Evolutionary conservation across 1,140 invertebrate genomes (phyloP), one percentile per base, ranked within the genome.

Genomic region (Hypsibius dujardini): DNA sequence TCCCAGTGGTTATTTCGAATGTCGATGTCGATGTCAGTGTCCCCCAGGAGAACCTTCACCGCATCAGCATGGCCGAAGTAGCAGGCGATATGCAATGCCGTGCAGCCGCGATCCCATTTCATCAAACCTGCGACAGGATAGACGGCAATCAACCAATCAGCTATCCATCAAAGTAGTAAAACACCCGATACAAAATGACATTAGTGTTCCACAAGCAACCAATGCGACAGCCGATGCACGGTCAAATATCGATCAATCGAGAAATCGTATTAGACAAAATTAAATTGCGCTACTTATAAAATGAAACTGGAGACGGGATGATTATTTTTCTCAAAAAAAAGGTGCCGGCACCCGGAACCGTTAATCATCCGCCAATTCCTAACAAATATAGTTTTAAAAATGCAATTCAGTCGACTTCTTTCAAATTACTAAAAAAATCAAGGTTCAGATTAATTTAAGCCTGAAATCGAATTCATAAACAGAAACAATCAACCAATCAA

Each of bases 71-170:
- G 82, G 2, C 82, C 82, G 79, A 83, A 83, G 74, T 83, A 83
- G 46, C 77, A 77, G 14, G 82, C 79, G 46, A 83, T 72, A 75
- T 83, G 82, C 28, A 83, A 72, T 14, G 82, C 76, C 1, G 78
- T 79, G 81, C 81, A 83, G 2, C 80, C 81, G 70, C 80, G 74
- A 76, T 84, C 84, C 59, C 78, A 76, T 75, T 84, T 84, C 47
- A 71, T 75, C 74, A 75, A 74, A 42, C 80, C 80, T 81, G 45
- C 62, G 42, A n/a, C 50, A n/a, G 50, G 7, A 56, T n/a, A n/a
- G 0, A 56, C 50, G 50, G 50, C n/a, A 56, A 56, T 56, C 50
- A n/a, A 12, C 7, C 50, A n/a, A 7, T 56, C 7, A 56, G n/a
- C n/a, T 56, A 56, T 56, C 7, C 50, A 12, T 56, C 50, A 56